Evolutionary conservation across 2,113 vertebrate species (phyloP), one percentile per base, ranked within the genome.

Genomic region (Epinephelus cyanopodus): DNA sequence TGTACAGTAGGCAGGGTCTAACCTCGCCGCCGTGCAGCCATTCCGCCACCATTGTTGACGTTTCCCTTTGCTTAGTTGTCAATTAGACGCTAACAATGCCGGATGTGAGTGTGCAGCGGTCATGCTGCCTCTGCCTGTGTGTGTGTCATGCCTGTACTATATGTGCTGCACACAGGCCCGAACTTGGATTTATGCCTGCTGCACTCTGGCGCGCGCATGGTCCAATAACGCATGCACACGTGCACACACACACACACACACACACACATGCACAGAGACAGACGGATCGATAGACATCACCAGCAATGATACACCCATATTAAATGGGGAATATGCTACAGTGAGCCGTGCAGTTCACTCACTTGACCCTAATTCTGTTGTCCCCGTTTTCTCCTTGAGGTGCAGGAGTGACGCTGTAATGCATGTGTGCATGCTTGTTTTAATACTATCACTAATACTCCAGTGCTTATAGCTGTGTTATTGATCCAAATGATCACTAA

Each of bases 151-250:
- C 18, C 7, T 61, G 27, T 15, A 15, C 19, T 61, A 1, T 39
- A 21, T 21, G 58, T 45, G 62, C 74, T 63, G 85, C 79, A 37
- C 27, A 6, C 76, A 69, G 87, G 86, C 84, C 87, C 52, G 69
- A 72, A 90, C 86, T 89, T 89, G 92, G 75, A 84, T 83, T 23
- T 9, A 65, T 71, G 87, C 79, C 74, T 69, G 74, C 83, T 86
- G 80, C 84, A 52, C 84, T 62, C 67, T 50, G 72, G 75, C 69
- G 74, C 89, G 83, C 79, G 69, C 88, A 53, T 29, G 56, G 79
- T 87, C 87, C 90, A 77, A 68, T 56, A 81, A 74, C 27, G 56
- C 91, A 25, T 67, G 81, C 71, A 75, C 82, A 70, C 74, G 53
- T 54, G 60, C 90, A 64, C 60, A 23, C 48, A 23, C 48, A 33